Evolutionary conservation across 2,888 invertebrate species (phyloP), one percentile per base, ranked within the genome.

Genomic region (Nomada flava): DNA sequence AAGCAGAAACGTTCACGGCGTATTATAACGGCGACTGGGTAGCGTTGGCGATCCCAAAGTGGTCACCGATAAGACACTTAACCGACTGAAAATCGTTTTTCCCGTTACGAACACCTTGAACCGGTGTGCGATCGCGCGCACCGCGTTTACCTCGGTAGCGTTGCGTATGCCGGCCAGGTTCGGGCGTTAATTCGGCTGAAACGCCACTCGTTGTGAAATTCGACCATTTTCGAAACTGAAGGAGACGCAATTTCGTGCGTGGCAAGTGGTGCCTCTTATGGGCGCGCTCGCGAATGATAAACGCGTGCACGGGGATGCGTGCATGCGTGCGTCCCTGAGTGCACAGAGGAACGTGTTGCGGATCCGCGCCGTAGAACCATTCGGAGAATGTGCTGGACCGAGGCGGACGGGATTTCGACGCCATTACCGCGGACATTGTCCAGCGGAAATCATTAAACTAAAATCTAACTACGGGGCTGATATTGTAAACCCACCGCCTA

Each of bases 381-480:
- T 87, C 89, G 88, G 89, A 86, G 90, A 90, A 91, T 91, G 88
- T 86, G 87, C 75, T 71, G 82, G 79, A 73, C 72, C 80, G 76
- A 82, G 83, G 78, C 85, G 78, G 68, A 78, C 88, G 83, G 86
- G 88, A 88, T 88, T 89, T 86, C 86, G 87, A 86, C 86, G 89
- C 92, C 90, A 90, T 92, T 91, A 88, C 86, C 87, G 70, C 79
- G 87, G 86, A 88, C 88, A 91, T 92, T 92, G 92, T 92, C 89
- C 90, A 71, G 75, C 88, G 91, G 91, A 92, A 92, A 92, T 92
- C 92, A 92, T 92, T 92, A 92, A 92, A 92, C 92, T 92, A 91
- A 92, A 92, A 92, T 92, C 90, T 89, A 91, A 91, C 91, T 90
- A 84, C 86, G 79, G 77, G 44, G 84, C 87, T 89, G 88, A 88